Percentiles rank a stretch among this genome's conserved stretches.
phyloP scores from a whole-genome alignment of 2,797 vertebrate genomes.

The Clamator glandarius region DNA sequence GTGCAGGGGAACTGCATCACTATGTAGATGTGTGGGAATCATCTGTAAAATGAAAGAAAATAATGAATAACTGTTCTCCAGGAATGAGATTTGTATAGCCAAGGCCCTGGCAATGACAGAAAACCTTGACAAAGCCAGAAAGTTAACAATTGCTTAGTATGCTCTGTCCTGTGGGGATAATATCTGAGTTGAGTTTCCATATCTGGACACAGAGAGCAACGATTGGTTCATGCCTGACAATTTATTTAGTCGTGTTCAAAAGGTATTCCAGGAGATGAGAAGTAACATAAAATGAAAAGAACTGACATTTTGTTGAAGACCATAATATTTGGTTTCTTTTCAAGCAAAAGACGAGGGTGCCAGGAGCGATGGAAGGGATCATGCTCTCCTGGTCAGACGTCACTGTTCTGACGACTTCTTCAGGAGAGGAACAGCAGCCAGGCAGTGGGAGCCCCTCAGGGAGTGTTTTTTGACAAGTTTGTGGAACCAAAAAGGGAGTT shows the following conservation, averaged over 20 bases:
- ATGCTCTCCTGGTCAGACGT: not conserved
- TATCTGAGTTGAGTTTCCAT: not conserved
- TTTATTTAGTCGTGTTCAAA: conserved; percentile 40
- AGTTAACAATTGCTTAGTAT: not conserved
- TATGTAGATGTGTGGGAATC: not conserved
- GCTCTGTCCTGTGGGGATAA: not conserved
- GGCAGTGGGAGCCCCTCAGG: not conserved
- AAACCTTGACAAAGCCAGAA: not conserved
- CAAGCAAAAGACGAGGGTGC: not conserved
- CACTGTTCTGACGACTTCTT: not conserved
- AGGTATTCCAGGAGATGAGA: not conserved
- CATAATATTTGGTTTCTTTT: not conserved
- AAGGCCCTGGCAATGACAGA: not conserved
- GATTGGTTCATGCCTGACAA: conserved; percentile 16
- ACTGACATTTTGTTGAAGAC: conserved; percentile 10
- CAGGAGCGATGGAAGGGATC: not conserved
- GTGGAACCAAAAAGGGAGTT: not conserved
- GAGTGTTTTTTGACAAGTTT: not conserved
- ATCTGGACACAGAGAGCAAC: conserved; percentile 8
- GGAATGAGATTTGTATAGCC: not conserved
- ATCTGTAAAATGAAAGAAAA: conserved; percentile 24
- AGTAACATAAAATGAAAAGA: conserved; percentile 3
- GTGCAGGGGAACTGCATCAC: not conserved
- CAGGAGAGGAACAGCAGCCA: not conserved
- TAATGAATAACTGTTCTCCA: not conserved